Base-by-base conservation (phyloP, 2,113 vertebrate genomes). In the Bubo blakistoni region DNA sequence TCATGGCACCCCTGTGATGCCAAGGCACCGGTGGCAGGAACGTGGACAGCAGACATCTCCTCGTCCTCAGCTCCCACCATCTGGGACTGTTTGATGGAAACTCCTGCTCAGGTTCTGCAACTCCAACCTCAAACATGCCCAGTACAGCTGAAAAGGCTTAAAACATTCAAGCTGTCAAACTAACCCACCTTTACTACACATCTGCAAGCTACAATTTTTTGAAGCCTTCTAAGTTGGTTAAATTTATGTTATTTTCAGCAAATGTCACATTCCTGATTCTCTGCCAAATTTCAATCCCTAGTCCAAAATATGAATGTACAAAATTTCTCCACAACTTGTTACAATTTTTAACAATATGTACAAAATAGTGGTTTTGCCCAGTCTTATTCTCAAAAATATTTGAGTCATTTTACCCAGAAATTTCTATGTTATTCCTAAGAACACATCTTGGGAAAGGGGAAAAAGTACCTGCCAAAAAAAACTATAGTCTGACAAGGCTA, bases 101-200 rank as follows among this genome's bases (percentile, higher is more conserved):
- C 4, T 66, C 34, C 26, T 54, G 57, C 20, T 22, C 20, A 13
- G 17, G 51, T 47, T 86, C 71, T 89, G 62, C 36, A 67, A 19
- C 30, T 44, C 21, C 2, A 0, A 46, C 66, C 62, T 49, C 1
- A 0, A 86, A 54, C 30, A 22, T 6, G 30, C 27, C 36, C 52
- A 58, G 34, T 30, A 55, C 30, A 63, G 72, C 71, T 36, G 47
- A 76, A 90, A 86, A 73, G 30, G 29, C 46, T 74, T 30, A 21
- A 49, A 61, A 79, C 40, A 65, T 59, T 61, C 36, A 76, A 77
- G 71, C 17, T 86, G 30, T 34, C 40, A 44, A 62, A 46, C 29
- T 21, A 63, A 34, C 42, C 61, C 30, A 71, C 57, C 12, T 95
- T 88, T 47, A 80, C 16, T 82, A 58, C 70, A 85, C 24, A 1